phyloP scores from a whole-genome alignment of 2,797 vertebrate genomes.

The Sarcoramphus papa region DNA sequence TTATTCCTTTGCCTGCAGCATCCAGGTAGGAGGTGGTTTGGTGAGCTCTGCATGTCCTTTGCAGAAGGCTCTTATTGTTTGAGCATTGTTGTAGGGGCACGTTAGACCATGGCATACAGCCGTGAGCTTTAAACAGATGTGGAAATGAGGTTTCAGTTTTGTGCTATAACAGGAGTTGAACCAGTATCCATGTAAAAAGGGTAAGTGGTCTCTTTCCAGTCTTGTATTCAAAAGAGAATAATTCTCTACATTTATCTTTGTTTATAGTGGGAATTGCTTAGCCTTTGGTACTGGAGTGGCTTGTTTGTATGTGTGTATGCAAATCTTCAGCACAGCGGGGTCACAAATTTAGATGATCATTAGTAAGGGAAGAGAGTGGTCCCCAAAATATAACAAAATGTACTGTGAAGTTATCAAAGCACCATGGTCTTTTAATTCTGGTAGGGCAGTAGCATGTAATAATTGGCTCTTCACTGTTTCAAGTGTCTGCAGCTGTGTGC shows the following conservation, averaged over 20 bases:
- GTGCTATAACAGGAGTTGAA: not conserved
- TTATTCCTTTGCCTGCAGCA: not conserved
- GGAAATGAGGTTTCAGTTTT: not conserved
- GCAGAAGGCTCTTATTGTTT: not conserved
- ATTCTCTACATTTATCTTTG: fast-evolving
- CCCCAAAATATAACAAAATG: not conserved
- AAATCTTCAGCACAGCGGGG: not conserved
- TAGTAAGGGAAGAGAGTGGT: not conserved
- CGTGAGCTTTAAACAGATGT: not conserved
- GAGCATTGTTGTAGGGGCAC: fast-evolving
- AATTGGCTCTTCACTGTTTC: not conserved
- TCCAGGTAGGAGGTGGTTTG: not conserved
- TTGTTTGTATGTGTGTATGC: not conserved
- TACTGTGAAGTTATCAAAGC: not conserved
- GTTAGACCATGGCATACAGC: not conserved
- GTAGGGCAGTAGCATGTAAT: not conserved
- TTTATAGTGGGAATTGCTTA: not conserved
- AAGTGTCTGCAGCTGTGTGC: not conserved
- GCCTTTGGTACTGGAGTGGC: not conserved
- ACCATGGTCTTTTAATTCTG: not conserved
- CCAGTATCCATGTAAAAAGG: not conserved
- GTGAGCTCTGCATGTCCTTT: not conserved
- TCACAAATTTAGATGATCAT: not conserved
- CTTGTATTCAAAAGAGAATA: not conserved
- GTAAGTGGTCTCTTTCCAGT: not conserved